These are phyloP conservation scores for Drosophila kurseongensis DNA, from an alignment of 1,140 invertebrate genomes.

Conservation along the genomic window DNA sequence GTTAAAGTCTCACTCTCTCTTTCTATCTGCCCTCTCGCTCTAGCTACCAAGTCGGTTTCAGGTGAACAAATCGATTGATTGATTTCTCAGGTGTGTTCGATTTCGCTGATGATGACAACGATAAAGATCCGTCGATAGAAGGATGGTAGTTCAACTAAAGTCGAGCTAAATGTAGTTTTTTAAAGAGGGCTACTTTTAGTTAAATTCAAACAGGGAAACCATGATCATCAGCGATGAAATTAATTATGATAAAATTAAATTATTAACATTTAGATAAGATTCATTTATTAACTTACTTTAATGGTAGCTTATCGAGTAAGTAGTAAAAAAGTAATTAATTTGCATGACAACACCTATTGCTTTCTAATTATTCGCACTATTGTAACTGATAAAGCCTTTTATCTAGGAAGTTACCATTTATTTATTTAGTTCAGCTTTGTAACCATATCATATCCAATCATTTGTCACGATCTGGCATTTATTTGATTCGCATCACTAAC, in stretches of 20 bases:
- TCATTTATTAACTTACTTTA: too few species aligned
- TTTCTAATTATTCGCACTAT: slow-evolving; percentile 1
- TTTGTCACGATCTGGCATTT: slow-evolving; percentile 16
- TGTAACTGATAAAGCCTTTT: not conserved
- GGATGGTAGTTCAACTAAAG: slow-evolving; percentile 6
- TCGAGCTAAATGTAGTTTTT: not conserved
- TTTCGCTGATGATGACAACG: slow-evolving; percentile 48
- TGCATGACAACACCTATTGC: not conserved
- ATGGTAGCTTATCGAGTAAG: not conserved
- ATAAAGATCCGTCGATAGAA: slow-evolving; percentile 11
- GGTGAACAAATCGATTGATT: slow-evolving; percentile 81
- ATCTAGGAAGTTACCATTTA: not conserved
- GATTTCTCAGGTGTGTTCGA: slow-evolving; percentile 80
- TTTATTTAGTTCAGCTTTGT: not conserved
- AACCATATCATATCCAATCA: not conserved
- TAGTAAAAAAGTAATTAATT: not conserved
- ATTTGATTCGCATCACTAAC: slow-evolving; percentile 29
- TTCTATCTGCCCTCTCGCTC: slow-evolving; percentile 10
- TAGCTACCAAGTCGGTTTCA: slow-evolving; percentile 51
- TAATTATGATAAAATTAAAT: too few species aligned
- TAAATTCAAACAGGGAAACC: too few species aligned
- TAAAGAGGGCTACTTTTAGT: too few species aligned
- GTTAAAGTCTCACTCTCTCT: slow-evolving; percentile 25
- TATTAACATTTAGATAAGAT: not conserved
- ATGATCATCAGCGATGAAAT: too few species aligned